A percentile compares a stretch with the other conserved stretches of the same genome.
These are phyloP conservation scores for Hydraecia micacea DNA, from an alignment of 2,888 invertebrate genomes.

Conservation along the genomic window DNA sequence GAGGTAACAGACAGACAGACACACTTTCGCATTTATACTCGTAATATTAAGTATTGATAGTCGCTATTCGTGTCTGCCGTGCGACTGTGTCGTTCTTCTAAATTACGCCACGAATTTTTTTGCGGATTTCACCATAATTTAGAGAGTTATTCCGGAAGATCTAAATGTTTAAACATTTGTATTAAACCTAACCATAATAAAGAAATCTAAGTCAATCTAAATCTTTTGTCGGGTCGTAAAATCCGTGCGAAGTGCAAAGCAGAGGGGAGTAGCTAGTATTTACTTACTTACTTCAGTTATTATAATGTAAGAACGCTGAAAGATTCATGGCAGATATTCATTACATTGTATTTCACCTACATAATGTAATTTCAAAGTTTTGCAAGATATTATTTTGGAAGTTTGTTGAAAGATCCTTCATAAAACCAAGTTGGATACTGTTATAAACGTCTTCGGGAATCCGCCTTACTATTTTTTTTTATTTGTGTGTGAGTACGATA, in stretches of 20 bases:
- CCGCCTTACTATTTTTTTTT: neutral
- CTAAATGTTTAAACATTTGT: neutral
- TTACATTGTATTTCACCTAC: constrained; percentile 34
- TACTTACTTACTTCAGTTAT: constrained; percentile 26
- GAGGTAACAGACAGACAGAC: no score
- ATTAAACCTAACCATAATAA: neutral
- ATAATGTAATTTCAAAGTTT: constrained; percentile 35
- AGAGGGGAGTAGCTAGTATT: neutral
- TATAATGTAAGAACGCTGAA: constrained; percentile 49
- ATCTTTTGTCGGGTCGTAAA: neutral
- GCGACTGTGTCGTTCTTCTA: neutral
- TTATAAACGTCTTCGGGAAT: neutral
- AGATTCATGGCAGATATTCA: constrained; percentile 46
- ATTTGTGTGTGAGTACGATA: neutral
- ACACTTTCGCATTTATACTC: no score
- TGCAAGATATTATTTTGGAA: constrained; percentile 31
- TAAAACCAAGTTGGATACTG: constrained; percentile 15
- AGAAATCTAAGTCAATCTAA: neutral
- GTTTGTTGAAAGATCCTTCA: constrained; percentile 38
- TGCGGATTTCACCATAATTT: neutral
- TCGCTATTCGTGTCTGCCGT: neutral
- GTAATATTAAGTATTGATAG: neutral
- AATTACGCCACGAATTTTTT: neutral
- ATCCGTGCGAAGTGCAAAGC: neutral
- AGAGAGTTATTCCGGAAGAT: neutral